These are phyloP conservation scores for Calephelis perditalis DNA, from an alignment of 2,888 invertebrate genomes.

Conservation along the genomic window DNA sequence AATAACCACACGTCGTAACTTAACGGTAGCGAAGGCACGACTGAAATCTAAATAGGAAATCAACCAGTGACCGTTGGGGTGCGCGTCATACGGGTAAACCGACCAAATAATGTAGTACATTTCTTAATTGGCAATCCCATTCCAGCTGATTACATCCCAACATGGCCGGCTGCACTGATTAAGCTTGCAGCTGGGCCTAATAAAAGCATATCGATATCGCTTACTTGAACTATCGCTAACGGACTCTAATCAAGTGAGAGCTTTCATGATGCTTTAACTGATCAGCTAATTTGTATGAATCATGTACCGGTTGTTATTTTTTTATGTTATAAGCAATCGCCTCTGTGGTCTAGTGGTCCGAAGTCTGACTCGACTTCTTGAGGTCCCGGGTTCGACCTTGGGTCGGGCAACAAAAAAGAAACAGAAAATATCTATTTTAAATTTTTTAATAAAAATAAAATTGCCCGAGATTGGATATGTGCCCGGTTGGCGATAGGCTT, in stretches of 20 bases:
- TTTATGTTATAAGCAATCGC: too few species aligned
- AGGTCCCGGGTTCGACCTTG: too few species aligned
- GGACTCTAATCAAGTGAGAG: conserved; percentile 10
- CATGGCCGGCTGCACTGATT: conserved; percentile 46
- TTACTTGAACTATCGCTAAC: conserved; percentile 25
- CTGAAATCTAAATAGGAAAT: conserved; percentile 54
- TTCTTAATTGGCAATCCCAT: conserved; percentile 42
- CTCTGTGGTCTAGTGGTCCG: too few species aligned
- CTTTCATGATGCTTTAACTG: conserved; percentile 23
- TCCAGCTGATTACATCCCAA: conserved; percentile 38
- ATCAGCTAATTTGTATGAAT: too few species aligned
- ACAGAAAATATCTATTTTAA: too few species aligned
- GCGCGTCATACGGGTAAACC: conserved; percentile 34
- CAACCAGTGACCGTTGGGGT: conserved; percentile 37
- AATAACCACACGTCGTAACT: conserved; percentile 37
- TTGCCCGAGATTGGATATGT: too few species aligned
- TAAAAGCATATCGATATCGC: conserved; percentile 42
- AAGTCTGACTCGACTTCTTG: too few species aligned
- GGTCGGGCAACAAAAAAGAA: too few species aligned
- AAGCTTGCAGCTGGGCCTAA: conserved; percentile 50
- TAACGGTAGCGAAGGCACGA: conserved; percentile 38
- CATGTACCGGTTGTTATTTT: too few species aligned
- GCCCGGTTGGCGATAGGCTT: too few species aligned
- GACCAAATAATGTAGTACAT: conserved; percentile 37
- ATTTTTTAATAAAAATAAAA: too few species aligned